Base-by-base conservation (phyloP, 2,888 invertebrate genomes). In the Ectemnius cavifrons region DNA sequence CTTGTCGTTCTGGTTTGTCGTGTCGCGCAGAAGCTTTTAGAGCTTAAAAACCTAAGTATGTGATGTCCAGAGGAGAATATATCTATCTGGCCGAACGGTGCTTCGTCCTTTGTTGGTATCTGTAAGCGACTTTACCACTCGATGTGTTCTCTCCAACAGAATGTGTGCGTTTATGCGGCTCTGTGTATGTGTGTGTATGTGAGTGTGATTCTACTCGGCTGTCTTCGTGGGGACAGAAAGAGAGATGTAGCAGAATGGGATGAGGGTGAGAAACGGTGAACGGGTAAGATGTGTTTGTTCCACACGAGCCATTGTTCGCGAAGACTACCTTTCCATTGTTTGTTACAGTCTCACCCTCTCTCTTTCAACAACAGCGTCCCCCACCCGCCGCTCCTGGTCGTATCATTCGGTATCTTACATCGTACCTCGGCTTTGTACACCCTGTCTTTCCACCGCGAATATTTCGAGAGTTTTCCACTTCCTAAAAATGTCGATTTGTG, bases 241-340 rank as follows among this genome's bases (percentile, higher is more conserved):
- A 49, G 63, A 18, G 57, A 52, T 8, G 18, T 52, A 52, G n/a
- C 16, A 66, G 47, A 64, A 18, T 60, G 60, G 69, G 63, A 75
- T 66, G 72, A 78, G 80, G 80, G 84, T 82, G 84, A 82, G 85
- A 82, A 83, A 81, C 82, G 73, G 79, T 73, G 81, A 82, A 81
- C 77, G 82, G 80, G 83, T 86, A 88, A 88, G 89, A 88, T 87
- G 90, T 87, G 88, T 90, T 89, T 90, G 89, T 89, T 90, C 89
- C 89, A 89, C 87, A 89, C 89, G 86, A 89, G 88, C 87, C 85
- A 90, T 90, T 90, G 89, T 90, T 87, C 85, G 84, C 84, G 81
- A 85, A 85, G 88, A 86, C 88, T 87, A 86, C 88, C 87, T 88
- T 88, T 85, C 87, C 79, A 89, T 89, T 89, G 89, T 90, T 89